Evolutionary conservation across 2,797 vertebrate genomes (phyloP).

Genomic region (Chiloscyllium punctatum): DNA sequence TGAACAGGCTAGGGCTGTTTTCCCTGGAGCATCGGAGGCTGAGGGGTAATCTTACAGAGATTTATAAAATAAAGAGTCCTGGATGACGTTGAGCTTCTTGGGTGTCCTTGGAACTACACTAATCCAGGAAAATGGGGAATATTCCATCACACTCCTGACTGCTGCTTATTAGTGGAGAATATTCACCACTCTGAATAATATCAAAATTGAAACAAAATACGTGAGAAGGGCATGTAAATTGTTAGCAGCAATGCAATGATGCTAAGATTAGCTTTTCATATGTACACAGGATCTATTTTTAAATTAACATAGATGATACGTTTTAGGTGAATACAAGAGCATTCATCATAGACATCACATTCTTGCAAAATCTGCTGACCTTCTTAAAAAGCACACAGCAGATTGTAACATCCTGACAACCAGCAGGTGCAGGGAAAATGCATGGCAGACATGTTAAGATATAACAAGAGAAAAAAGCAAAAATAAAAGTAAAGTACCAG

Average conservation of each 20-base stretch:
- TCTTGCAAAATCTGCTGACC: slow-evolving; percentile 1
- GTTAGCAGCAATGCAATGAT: not conserved
- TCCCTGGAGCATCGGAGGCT: no score
- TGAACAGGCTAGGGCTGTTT: no score
- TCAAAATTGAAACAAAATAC: not conserved
- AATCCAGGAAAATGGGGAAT: no score
- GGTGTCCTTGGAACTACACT: not conserved
- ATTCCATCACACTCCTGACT: not conserved
- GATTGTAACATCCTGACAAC: not conserved
- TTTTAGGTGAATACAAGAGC: not conserved
- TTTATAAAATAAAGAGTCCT: not conserved
- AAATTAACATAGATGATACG: not conserved
- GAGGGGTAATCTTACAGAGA: no score
- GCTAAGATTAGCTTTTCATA: not conserved
- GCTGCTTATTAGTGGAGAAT: not conserved
- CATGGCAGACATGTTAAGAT: no score
- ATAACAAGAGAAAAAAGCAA: not conserved
- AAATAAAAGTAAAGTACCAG: slow-evolving; percentile 63
- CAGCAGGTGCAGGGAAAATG: not conserved
- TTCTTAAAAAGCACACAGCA: not conserved
- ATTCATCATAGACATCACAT: not conserved
- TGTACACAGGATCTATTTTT: not conserved
- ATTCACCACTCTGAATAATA: not conserved
- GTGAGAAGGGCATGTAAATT: not conserved
- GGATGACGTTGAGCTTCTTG: not conserved